Base-by-base conservation (phyloP, 2,888 invertebrate genomes). In the Nipponacmea schrenckii region DNA sequence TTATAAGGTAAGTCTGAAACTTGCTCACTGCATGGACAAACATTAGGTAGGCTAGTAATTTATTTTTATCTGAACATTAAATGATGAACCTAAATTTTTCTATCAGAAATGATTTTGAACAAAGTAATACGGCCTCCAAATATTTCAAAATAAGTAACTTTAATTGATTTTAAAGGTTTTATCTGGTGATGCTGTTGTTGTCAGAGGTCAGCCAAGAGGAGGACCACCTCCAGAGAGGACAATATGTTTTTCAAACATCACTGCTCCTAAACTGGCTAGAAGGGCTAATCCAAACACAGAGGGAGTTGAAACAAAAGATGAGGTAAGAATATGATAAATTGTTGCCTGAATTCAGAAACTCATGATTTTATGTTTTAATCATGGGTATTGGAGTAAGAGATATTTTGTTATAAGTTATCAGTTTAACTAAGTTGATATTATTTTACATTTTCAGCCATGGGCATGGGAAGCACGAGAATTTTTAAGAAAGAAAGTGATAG, bases 381-480 rank as follows among this genome's bases (percentile, higher is more conserved):
- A n/a, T n/a, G n/a, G n/a, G n/a, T n/a, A n/a, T n/a, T n/a, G n/a
- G n/a, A n/a, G n/a, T n/a, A n/a, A n/a, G n/a, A n/a, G n/a, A n/a
- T n/a, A n/a, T n/a, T n/a, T n/a, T n/a, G n/a, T n/a, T n/a, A n/a
- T n/a, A n/a, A n/a, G n/a, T n/a, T n/a, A 10, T 5, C 10, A 5
- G 10, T 39, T 7, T 39, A 2, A 31, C 7, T 31, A 31, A 31
- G 31, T 31, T 31, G 31, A 31, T 4, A 31, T 31, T 2, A 8
- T 39, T 39, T 5, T 39, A 65, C 62, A 17, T 74, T 81, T 84
- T 68, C 79, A 98, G 90, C 95, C 98, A 1, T 98, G 92, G 91
- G 98, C 97, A 0, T 99, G 98, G 97, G 98, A 99, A 89, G 96
- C 98, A 0, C 93, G 99, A 69, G 99, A 99, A 90, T 98, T 94